These are phyloP conservation scores for Eristalis arbustorum DNA, from an alignment of 2,888 invertebrate genomes.

Conservation along the genomic window DNA sequence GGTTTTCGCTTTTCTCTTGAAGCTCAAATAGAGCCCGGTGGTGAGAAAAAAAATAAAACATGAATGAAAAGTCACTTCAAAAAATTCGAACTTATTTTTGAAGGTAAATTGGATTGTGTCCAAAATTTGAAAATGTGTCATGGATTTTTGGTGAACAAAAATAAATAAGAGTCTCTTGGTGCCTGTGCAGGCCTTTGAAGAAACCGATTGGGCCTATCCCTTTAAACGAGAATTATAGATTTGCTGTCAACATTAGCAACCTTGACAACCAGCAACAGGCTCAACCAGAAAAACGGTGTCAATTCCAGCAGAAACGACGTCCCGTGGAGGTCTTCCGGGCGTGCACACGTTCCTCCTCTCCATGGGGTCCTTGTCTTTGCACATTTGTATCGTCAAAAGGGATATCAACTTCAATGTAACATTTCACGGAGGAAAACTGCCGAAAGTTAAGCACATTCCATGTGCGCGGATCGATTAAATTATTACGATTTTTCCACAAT, in stretches of 20 bases:
- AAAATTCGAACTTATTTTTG: not conserved
- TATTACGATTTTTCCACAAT: constrained; percentile 13
- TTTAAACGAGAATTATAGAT: not conserved
- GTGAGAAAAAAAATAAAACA: not conserved
- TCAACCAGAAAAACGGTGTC: not conserved
- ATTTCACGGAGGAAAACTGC: constrained; percentile 1
- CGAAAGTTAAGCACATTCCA: constrained; percentile 1
- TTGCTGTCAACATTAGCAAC: not conserved
- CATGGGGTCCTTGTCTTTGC: not conserved
- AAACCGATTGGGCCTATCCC: too few relatives aligned
- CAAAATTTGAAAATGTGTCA: not conserved
- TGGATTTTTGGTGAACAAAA: not conserved
- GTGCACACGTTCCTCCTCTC: not conserved
- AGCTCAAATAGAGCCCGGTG: too few relatives aligned
- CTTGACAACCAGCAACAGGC: constrained; percentile 11
- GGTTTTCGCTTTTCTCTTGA: not conserved
- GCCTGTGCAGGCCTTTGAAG: too few relatives aligned
- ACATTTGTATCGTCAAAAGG: not conserved
- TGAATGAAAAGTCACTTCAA: not conserved
- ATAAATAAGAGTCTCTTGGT: too few relatives aligned
- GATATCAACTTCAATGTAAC: constrained; percentile 2
- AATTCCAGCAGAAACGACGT: not conserved
- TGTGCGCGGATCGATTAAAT: constrained; percentile 33
- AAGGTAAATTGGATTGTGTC: not conserved
- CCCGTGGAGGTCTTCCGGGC: not conserved